Conservation (phyloP, 2,797 vertebrate genomes). For the Gadopsis bispinosus region DNA sequence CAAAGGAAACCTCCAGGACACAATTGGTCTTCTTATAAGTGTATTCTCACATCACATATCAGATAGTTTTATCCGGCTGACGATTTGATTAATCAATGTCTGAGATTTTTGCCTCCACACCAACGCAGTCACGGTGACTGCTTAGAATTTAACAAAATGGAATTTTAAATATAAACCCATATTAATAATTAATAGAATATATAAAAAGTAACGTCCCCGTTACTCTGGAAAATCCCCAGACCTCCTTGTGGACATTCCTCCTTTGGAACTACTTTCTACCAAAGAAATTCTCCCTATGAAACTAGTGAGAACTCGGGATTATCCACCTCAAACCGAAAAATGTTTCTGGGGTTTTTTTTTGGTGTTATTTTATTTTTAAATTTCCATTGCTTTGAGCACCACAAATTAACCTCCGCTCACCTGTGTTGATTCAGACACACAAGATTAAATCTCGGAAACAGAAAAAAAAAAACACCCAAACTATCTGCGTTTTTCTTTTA, state of each 20-base stretch:
- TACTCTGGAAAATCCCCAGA: neutral
- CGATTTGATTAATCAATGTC: too few species aligned
- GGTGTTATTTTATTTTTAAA: neutral
- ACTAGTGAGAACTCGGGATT: neutral
- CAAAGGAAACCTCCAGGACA: too few species aligned
- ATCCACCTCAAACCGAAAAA: neutral
- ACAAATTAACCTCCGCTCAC: accelerated
- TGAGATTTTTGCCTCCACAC: neutral
- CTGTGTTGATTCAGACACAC: neutral
- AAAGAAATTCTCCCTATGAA: neutral
- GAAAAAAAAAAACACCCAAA: neutral
- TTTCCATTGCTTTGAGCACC: neutral
- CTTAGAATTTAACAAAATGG: neutral
- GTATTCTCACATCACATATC: neutral
- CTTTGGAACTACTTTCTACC: neutral
- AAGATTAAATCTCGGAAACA: neutral
- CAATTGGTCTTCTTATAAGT: neutral
- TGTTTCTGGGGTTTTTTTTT: neutral
- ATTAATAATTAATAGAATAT: too few species aligned
- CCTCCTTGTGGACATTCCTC: neutral
- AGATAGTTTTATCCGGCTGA: neutral
- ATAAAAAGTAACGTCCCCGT: neutral
- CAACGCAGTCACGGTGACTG: neutral
- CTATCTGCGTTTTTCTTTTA: neutral
- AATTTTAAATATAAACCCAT: neutral